Base-by-base conservation (phyloP, 1,140 invertebrate genomes). In the Drosophila mayri region DNA sequence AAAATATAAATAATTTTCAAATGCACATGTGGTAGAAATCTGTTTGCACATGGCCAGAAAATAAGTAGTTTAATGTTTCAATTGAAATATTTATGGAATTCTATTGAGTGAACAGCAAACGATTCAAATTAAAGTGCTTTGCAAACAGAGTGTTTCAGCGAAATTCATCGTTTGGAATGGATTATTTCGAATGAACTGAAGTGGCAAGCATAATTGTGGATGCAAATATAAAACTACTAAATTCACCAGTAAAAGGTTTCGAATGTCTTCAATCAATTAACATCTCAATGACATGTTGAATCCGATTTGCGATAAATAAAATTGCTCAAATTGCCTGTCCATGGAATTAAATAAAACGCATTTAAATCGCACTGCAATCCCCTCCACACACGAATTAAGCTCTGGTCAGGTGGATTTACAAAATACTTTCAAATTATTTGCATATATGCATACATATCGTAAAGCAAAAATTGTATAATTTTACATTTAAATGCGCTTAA, bases 401-500 rank as follows among this genome's bases (percentile, higher is more conserved):
- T 65, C 66, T 63, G 58, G 79, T 72, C 79, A 71, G 66, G 73
- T 60, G 58, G 43, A 66, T 74, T 86, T 72, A 68, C 59, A 68
- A 81, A 85, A 80, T 44, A 78, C 72, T 88, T 88, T 84, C 64
- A 72, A 77, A 88, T 78, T 70, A 77, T 77, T 78, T 78, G 75
- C 59, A 81, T 73, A 77, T 86, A 76, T 79, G 79, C 84, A 88
- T 79, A 55, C 72, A 68, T 73, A 77, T 73, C 59, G 44, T 77
- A 73, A 75, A 75, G 58, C 52, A 59, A 76, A 73, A 85, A 81
- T 80, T 74, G 80, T 90, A 87, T 87, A 88, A 87, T 84, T 80
- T 88, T 61, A 77, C 70, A 88, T 88, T 84, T 74, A 84, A 87
- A 87, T 84, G 68, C 73, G 80, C 76, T 74, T 88, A 77, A 87